These are phyloP conservation scores for Cacoxenus indagator DNA, from an alignment of 2,888 invertebrate genomes.

Conservation along the genomic window DNA sequence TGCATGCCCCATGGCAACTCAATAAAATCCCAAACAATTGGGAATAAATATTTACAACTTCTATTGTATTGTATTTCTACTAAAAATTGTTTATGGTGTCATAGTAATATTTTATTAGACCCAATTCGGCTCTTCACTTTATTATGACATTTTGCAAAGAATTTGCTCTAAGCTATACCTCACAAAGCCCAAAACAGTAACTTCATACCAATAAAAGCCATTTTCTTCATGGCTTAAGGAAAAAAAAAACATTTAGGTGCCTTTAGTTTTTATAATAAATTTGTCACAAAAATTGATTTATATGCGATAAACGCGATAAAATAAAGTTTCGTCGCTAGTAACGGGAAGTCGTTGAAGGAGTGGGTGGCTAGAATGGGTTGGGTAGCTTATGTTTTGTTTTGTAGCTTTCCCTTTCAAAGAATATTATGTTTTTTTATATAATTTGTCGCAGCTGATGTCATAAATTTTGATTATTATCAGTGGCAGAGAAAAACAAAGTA, in stretches of 20 bases:
- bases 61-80: conserved; percentile 34
- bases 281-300: conserved; percentile 67
- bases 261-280: conserved; percentile 61
- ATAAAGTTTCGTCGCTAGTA: conserved; percentile 22
- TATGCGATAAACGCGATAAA: conserved; percentile 60
- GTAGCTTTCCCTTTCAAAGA: conserved; percentile 23
- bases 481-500: conserved; percentile 55
- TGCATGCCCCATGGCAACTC: conserved; percentile 50
- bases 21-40: conserved; percentile 14
- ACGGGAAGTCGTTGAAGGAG: background rate
- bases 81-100: conserved; percentile 63
- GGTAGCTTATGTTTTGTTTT: background rate
- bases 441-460: conserved; percentile 62
- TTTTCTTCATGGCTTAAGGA: conserved; percentile 1
- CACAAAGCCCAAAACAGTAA: conserved; percentile 22
- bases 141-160: conserved; percentile 31
- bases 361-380: background rate
- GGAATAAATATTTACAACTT: conserved; percentile 58
- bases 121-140: conserved; percentile 28
- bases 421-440: conserved; percentile 17
- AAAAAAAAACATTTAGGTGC: conserved; percentile 30
- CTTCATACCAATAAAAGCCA: conserved; percentile 38
- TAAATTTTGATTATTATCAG: conserved; percentile 70
- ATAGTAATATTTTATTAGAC: conserved; percentile 62
- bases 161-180: background rate